Percentiles rank a stretch among this genome's conserved stretches.
These are phyloP conservation scores for Pristis pectinata DNA, from an alignment of 2,797 vertebrate species.

Conservation along the genomic window DNA sequence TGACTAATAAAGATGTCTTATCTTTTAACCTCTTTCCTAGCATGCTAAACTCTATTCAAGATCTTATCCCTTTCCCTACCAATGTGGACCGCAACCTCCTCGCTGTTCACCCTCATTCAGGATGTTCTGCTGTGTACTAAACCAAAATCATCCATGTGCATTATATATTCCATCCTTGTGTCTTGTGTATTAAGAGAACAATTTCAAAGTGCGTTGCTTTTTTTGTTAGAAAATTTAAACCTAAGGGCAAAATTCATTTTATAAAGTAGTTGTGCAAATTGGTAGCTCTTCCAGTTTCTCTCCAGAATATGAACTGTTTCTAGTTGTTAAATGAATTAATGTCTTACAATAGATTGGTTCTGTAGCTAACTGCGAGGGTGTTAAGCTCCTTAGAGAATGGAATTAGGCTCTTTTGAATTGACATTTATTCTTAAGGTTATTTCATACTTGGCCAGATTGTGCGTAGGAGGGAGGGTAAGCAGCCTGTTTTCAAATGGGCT, in stretches of 20 bases:
- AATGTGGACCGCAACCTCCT: too few species aligned
- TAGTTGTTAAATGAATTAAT: neutral
- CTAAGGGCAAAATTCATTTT: neutral
- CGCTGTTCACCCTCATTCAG: too few species aligned
- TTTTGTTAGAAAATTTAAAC: neutral
- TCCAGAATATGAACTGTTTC: neutral
- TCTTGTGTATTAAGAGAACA: neutral
- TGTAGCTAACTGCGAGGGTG: neutral
- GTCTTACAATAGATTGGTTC: neutral
- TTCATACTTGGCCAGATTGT: neutral
- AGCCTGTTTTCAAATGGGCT: neutral
- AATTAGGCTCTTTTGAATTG: constrained; percentile 10
- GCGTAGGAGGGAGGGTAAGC: neutral
- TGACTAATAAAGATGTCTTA: too few species aligned
- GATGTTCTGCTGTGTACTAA: too few species aligned
- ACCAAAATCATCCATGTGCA: too few species aligned
- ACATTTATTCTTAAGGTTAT: neutral
- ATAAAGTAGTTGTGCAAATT: neutral
- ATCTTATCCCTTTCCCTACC: too few species aligned
- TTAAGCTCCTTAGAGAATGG: constrained; percentile 1
- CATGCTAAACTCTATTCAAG: too few species aligned
- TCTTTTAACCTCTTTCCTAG: too few species aligned
- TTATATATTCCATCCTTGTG: neutral
- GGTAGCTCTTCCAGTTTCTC: neutral
- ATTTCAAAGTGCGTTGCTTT: neutral